These are phyloP conservation scores for Phyllostomus discolor DNA, from an alignment of 2,113 vertebrate species.

Conservation along the genomic window DNA sequence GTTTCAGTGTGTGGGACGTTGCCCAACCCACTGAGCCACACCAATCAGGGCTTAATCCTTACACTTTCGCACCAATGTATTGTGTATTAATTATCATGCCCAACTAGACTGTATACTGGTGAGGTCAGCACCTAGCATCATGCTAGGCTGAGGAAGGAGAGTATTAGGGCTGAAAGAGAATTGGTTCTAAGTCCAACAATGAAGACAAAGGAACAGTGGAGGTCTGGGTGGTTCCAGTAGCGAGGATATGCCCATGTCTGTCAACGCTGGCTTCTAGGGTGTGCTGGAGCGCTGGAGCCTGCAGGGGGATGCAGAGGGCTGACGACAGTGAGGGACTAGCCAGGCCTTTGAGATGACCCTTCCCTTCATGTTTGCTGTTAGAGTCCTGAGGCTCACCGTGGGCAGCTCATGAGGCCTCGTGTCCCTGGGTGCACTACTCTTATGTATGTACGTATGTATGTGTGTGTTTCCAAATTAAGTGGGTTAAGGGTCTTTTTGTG, in stretches of 20 bases:
- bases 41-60: too few species aligned
- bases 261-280: not conserved
- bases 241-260: not conserved
- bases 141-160: not conserved
- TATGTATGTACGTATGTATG: not conserved
- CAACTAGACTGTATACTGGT: not conserved
- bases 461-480: not conserved
- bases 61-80: not conserved
- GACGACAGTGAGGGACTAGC: not conserved
- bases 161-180: not conserved
- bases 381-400: not conserved
- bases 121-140: not conserved
- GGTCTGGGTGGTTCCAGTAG: not conserved
- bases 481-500: not conserved
- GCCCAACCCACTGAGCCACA: too few species aligned
- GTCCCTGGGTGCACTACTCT: not conserved
- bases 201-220: too few species aligned
- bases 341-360: not conserved
- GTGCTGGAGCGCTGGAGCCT: not conserved
- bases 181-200: too few species aligned
- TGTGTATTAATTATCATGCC: not conserved
- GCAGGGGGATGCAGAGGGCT: accelerated
- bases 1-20: too few species aligned
- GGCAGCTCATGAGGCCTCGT: not conserved
- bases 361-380: not conserved